Conservation (phyloP, 2,113 vertebrate species). For the Ochotona princeps region DNA sequence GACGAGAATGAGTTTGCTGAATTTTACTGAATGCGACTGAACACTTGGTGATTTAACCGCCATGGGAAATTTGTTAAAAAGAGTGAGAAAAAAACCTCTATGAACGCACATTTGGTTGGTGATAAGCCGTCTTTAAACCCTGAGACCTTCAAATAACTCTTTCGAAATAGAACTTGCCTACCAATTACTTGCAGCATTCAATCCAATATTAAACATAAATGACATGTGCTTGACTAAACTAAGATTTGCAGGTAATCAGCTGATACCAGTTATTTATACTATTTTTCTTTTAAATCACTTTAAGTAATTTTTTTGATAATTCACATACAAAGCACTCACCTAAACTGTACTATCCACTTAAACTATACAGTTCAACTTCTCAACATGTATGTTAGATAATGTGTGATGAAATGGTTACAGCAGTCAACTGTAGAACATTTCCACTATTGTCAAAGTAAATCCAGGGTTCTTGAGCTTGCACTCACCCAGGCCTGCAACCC, state of each 20-base stretch:
- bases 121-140: conserved; percentile 55
- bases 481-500: no score
- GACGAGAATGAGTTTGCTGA: not conserved
- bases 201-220: not conserved
- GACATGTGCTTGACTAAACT: not conserved
- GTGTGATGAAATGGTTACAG: not conserved
- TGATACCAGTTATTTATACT: not conserved
- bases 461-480: not conserved
- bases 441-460: not conserved
- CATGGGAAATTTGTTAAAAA: not conserved
- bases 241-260: not conserved
- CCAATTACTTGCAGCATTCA: not conserved
- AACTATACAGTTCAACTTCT: not conserved
- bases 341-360: not conserved
- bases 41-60: not conserved
- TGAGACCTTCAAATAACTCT: conserved; percentile 33
- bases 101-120: conserved; percentile 8
- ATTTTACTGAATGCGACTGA: not conserved
- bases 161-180: not conserved
- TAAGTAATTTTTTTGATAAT: not conserved
- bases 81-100: not conserved
- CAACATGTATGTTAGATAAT: not conserved
- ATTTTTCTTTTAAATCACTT: not conserved
- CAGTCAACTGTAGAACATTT: not conserved
- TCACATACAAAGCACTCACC: not conserved